A percentile compares a stretch with the other conserved stretches of the same genome.
Evolutionary conservation across 2,113 vertebrate species (phyloP).

Genomic region (Globicephala melas): DNA sequence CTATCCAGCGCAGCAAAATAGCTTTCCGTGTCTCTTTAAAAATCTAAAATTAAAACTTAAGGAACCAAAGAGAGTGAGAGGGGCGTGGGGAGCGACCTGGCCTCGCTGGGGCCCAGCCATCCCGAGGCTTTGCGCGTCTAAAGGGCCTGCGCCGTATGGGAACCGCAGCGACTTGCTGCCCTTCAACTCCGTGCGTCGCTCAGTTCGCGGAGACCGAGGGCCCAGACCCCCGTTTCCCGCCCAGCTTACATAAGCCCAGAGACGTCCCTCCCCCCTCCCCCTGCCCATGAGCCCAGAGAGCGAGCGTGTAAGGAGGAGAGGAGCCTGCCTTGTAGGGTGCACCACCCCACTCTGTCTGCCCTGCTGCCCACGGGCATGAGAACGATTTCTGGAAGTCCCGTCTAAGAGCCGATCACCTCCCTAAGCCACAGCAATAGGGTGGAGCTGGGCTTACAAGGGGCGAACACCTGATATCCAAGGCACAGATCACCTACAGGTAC

Average conservation of each 20-base stretch:
- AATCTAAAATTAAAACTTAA: neutral
- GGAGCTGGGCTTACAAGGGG: accelerated
- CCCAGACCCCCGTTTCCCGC: accelerated
- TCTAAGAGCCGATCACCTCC: accelerated
- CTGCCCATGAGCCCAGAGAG: neutral
- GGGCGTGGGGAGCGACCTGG: neutral
- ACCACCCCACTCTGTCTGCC: neutral
- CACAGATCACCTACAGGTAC: accelerated
- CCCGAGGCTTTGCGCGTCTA: accelerated
- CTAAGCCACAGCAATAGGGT: accelerated
- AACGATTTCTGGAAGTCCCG: neutral
- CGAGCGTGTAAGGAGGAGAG: no score
- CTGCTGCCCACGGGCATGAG: no score
- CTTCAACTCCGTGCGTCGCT: accelerated
- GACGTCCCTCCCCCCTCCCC: neutral
- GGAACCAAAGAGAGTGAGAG: neutral
- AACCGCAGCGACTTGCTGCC: neutral
- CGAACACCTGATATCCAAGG: accelerated
- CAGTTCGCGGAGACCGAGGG: accelerated
- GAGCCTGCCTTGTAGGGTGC: neutral
- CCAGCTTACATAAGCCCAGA: neutral
- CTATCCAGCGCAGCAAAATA: neutral
- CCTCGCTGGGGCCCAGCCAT: neutral
- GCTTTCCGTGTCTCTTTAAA: neutral
- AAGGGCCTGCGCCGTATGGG: accelerated